These are phyloP conservation scores for Notoglanidium macrostoma DNA, from an alignment of 2,797 vertebrate species.

Conservation along the genomic window DNA sequence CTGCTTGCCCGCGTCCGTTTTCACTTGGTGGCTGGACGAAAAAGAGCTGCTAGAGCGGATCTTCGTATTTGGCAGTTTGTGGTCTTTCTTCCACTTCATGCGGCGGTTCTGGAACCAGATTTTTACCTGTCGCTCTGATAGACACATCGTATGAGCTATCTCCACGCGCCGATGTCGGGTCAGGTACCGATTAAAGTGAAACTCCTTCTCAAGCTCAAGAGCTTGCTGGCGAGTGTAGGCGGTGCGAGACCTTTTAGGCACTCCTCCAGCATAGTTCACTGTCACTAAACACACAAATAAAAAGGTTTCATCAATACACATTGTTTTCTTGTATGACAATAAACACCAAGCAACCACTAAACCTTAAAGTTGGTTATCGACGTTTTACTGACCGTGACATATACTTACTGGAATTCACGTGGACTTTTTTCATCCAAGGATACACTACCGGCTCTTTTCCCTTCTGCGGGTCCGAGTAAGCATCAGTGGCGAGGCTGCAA, in stretches of 20 bases:
- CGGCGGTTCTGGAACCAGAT: constrained; percentile 99
- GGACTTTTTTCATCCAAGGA: constrained; percentile 99
- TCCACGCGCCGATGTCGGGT: constrained; percentile 95
- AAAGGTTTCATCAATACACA: constrained; percentile 73
- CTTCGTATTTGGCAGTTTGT: constrained; percentile 99
- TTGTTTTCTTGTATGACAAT: constrained; percentile 3
- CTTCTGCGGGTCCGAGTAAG: constrained; percentile 76
- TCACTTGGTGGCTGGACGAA: constrained; percentile 81
- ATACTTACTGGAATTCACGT: constrained; percentile 93
- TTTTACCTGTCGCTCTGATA: constrained; percentile 98
- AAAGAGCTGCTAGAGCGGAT: constrained; percentile 89
- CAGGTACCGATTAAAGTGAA: constrained; percentile 99
- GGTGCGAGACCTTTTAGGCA: constrained; percentile 97
- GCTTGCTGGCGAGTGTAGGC: constrained; percentile 99
- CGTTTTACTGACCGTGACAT: constrained; percentile 65
- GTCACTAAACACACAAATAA: constrained; percentile 83
- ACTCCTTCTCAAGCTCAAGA: constrained; percentile 98
- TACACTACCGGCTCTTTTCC: constrained; percentile 95
- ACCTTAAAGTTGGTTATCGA: constrained; percentile 53
- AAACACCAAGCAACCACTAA: constrained; percentile 13
- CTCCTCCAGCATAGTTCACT: constrained; percentile 92
- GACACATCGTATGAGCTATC: constrained; percentile 96
- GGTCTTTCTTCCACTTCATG: constrained; percentile 99
- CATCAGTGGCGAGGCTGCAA: constrained; percentile 78
- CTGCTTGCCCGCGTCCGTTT: constrained; percentile 88